Evolutionary conservation across 2,888 invertebrate species (phyloP), one percentile per base, ranked within the genome.

Genomic region (Pomacea canaliculata): DNA sequence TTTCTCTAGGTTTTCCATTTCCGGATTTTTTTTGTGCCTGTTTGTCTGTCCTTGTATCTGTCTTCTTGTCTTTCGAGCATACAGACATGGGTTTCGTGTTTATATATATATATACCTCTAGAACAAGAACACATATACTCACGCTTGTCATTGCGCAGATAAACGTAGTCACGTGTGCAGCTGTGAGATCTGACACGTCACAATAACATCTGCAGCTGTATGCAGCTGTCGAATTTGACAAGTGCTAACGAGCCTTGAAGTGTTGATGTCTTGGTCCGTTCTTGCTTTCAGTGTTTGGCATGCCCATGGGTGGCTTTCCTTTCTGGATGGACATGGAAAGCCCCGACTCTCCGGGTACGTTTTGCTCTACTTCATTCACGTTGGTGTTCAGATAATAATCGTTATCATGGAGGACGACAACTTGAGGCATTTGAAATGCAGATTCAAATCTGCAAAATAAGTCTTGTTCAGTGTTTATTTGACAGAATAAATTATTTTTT

Each of bases 311-410:
- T 13, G 71, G 71, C 48, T 71, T 71, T 62, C 71, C 71, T 37
- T 71, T 62, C 60, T 63, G 63, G 63, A 62, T 71, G 37, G 62
- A 71, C 18, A 71, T 71, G 62, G 71, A 71, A 62, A 71, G 62
- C 37, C 71, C 71, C 8, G 71, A 71, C 48, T 71, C 71, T 18
- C 71, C 71, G 8, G 71, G 71, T 71, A 48, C 59, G 71, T 60
- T 49, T 1, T 23, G 18, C 16, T 8, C 0, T 48, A 7, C 12
- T 65, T 13, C 65, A n/a, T 19, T 37, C 27, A 23, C 67, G 37
- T 46, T 13, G 67, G 1, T 65, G 23, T 37, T 27, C 0, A 65
- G 27, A 65, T n/a, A 65, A 23, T n/a, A n/a, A n/a, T n/a, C n/a
- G n/a, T n/a, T n/a, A n/a, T n/a, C n/a, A 37, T 37, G 37, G 37